Percentiles rank a stretch among this genome's conserved stretches.
These are phyloP conservation scores for Brachionus koreanus DNA, from an alignment of 1,140 invertebrate species.

Conservation along the genomic window DNA sequence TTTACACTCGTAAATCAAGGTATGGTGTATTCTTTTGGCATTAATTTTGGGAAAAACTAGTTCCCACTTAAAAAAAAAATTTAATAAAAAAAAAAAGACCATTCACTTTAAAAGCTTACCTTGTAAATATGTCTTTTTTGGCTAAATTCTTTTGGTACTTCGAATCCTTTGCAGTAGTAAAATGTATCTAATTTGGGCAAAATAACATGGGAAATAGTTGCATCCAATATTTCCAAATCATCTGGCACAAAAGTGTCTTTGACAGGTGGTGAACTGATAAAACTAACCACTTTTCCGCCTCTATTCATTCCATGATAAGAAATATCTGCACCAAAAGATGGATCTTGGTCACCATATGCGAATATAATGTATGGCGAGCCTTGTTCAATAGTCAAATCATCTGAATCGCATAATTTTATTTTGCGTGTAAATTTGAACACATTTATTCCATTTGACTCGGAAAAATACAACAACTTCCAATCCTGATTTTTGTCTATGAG, in stretches of 20 bases:
- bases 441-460: conserved; percentile 42
- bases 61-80: conserved; percentile 39
- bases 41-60: conserved; percentile 30
- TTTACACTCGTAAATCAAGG: conserved; percentile 32
- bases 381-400: conserved; percentile 4
- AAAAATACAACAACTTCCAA: neutral
- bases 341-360: conserved; percentile 45
- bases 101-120: too few species aligned
- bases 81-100: too few species aligned
- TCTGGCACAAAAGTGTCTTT: neutral
- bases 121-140: conserved; percentile 33
- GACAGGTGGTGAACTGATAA: neutral
- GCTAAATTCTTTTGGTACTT: neutral
- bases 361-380: conserved; percentile 32
- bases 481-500: conserved; percentile 43
- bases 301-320: conserved; percentile 29
- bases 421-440: conserved; percentile 38
- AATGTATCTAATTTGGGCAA: neutral
- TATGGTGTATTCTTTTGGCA: conserved; percentile 5
- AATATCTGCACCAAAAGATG: neutral
- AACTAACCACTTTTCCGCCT: neutral
- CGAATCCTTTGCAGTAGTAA: conserved; percentile 15
- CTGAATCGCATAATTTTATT: conserved; percentile 25
- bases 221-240: neutral
- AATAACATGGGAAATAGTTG: conserved; percentile 22